These are phyloP conservation scores for Ceratotherium simum DNA, from an alignment of 2,113 vertebrate species.

Conservation along the genomic window DNA sequence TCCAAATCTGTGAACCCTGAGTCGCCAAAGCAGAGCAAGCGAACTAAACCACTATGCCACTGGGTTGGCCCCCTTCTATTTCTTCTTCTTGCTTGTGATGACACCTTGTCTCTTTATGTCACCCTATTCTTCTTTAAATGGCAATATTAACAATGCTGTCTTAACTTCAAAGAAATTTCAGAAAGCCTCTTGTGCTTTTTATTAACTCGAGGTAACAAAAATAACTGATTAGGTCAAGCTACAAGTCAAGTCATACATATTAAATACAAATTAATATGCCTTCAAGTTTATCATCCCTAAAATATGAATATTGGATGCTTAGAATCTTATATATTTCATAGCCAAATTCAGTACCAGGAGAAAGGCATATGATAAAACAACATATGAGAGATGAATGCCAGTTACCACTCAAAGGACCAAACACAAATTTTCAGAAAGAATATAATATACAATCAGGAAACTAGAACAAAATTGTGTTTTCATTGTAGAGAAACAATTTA, in stretches of 20 bases:
- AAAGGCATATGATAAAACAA: constrained; percentile 56
- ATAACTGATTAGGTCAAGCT: constrained; percentile 25
- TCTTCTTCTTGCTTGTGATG: not conserved
- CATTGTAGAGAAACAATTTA: constrained; percentile 62
- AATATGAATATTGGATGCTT: constrained; percentile 50
- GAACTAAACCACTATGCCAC: no score
- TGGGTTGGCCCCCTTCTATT: no score
- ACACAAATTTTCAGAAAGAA: constrained; percentile 72
- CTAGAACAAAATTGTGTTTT: constrained; percentile 70
- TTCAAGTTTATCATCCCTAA: constrained; percentile 24
- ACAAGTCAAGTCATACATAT: not conserved
- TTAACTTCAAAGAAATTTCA: constrained; percentile 16
- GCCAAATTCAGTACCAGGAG: constrained; percentile 47
- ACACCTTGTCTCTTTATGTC: not conserved
- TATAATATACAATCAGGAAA: constrained; percentile 75
- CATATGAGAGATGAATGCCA: constrained; percentile 55
- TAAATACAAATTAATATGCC: not conserved
- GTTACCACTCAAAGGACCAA: constrained; percentile 77
- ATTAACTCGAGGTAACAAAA: not conserved
- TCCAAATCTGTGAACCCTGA: no score
- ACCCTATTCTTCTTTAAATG: not conserved
- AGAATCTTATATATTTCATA: constrained; percentile 54
- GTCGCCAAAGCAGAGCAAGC: no score
- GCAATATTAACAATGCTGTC: not conserved
- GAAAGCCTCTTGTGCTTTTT: not conserved